Percentiles rank a stretch among this genome's conserved stretches.
Conservation (phyloP, 92 coral and sea anemone genomes). For the Palythoa grandis region DNA sequence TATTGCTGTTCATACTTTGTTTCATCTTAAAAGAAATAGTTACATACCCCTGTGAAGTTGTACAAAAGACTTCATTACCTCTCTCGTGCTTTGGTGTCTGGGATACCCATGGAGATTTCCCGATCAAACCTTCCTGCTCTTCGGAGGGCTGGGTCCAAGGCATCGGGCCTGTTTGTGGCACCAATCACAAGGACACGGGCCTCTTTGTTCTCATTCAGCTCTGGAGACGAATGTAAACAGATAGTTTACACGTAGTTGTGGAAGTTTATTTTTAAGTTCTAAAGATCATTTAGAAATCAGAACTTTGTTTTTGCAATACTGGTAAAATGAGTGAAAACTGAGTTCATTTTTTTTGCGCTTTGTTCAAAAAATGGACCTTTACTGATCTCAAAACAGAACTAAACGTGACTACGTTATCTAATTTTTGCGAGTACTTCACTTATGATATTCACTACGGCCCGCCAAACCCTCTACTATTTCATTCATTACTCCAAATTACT, state of each 20-base stretch:
- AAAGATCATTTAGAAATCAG: no score
- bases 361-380: no score
- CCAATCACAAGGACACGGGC: conserved; percentile 90
- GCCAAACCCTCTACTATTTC: no score
- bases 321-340: no score
- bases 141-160: conserved; percentile 96
- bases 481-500: no score
- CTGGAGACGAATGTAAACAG: conserved; percentile 35
- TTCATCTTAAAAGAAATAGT: background rate
- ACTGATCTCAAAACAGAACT: no score
- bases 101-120: conserved; percentile 99
- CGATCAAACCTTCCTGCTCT: conserved; percentile 98
- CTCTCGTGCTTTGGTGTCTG: conserved; percentile 90
- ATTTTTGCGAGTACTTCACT: no score
- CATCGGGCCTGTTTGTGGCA: conserved; percentile 96
- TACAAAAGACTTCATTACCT: conserved; percentile 44
- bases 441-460: no score
- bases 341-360: no score
- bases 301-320: no score
- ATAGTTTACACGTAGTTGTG: background rate
- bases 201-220: conserved; percentile 78
- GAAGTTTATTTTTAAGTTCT: background rate
- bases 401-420: no score
- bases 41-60: background rate
- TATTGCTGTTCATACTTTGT: background rate